Percentiles rank a stretch among this genome's conserved stretches.
Conservation (phyloP, 2,113 vertebrate genomes). For the Clarias gariepinus region DNA sequence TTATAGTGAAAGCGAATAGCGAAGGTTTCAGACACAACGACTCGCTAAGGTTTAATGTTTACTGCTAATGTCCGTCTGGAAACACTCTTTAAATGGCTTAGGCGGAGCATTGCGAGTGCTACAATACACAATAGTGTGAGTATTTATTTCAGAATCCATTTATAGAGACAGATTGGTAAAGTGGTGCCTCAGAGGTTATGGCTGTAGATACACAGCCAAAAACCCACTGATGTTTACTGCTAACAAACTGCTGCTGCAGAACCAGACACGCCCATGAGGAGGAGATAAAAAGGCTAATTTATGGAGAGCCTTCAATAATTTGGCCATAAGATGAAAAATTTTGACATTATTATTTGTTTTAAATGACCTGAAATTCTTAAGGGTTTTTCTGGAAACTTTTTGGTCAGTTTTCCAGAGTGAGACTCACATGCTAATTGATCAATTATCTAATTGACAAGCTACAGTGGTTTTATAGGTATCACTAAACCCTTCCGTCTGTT, state of each 20-base stretch:
- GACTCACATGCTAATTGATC: background rate
- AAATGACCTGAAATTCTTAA: no score
- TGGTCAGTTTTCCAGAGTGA: background rate
- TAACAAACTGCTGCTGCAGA: background rate
- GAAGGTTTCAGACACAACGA: background rate
- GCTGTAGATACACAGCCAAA: background rate
- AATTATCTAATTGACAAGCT: background rate
- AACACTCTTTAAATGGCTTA: background rate
- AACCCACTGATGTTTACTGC: background rate
- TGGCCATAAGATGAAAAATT: background rate
- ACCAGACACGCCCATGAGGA: background rate
- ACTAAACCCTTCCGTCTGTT: background rate
- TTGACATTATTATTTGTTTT: no score
- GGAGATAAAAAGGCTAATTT: background rate
- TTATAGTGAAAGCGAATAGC: slow-evolving; percentile 49
- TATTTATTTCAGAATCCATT: background rate
- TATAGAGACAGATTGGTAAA: background rate
- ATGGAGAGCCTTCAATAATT: background rate
- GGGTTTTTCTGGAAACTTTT: no score
- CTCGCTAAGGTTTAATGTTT: background rate
- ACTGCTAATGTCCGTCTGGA: background rate
- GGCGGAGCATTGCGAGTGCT: no score
- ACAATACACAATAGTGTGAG: background rate
- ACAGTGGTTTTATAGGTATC: background rate
- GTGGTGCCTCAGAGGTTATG: background rate